These are phyloP conservation scores for Ginglymostoma cirratum DNA, from an alignment of 2,113 vertebrate species.

Conservation along the genomic window DNA sequence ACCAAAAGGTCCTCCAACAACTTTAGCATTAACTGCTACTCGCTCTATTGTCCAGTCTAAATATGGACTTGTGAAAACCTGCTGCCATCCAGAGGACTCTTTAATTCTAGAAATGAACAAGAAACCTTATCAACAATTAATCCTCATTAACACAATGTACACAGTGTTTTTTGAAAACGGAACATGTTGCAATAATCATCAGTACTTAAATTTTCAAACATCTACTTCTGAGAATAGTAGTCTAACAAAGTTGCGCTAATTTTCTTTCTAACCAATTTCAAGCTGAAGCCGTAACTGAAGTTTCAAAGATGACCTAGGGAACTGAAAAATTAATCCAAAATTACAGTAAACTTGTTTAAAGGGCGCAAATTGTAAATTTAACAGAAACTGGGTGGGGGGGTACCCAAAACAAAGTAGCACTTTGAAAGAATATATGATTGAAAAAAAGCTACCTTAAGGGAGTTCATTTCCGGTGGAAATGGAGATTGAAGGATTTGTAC, in stretches of 20 bases:
- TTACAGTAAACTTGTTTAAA: not conserved
- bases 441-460: not conserved
- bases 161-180: not conserved
- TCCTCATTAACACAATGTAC: not conserved
- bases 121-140: constrained; percentile 5
- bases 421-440: not conserved
- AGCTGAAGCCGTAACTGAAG: not conserved
- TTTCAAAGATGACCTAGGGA: not conserved
- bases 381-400: not conserved
- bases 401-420: not conserved
- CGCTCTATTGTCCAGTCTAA: constrained; percentile 88
- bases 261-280: not conserved
- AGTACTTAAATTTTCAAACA: too few relatives aligned
- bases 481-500: not conserved
- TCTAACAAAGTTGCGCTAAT: not conserved
- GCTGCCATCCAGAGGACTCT: constrained; percentile 95
- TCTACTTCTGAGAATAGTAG: too few relatives aligned
- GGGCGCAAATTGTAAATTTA: not conserved
- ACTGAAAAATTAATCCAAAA: not conserved
- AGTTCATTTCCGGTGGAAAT: not conserved
- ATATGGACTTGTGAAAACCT: constrained; percentile 90
- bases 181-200: not conserved
- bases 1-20: constrained; percentile 90
- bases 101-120: constrained; percentile 69
- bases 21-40: constrained; percentile 92